Conservation (phyloP, 2,797 vertebrate species). For the Pelobates cultripes region DNA sequence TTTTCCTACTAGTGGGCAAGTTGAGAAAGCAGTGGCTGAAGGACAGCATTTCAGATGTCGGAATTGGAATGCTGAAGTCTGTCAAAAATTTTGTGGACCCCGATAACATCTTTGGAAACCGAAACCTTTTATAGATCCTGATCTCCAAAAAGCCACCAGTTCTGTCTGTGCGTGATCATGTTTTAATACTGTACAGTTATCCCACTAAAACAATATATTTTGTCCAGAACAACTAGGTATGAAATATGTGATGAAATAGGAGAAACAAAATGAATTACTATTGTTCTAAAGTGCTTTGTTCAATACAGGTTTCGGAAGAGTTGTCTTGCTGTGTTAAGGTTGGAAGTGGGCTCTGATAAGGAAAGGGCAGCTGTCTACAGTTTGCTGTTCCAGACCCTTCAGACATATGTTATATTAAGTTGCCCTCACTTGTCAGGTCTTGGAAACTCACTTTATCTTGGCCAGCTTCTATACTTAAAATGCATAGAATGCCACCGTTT, state of each 20-base stretch:
- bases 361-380: slow-evolving; percentile 33
- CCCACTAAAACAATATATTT: slow-evolving; percentile 76
- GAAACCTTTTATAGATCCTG: slow-evolving; percentile 90
- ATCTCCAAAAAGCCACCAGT: slow-evolving; percentile 32
- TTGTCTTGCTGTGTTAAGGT: slow-evolving; percentile 33
- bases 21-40: slow-evolving; percentile 97
- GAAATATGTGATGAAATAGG: slow-evolving; percentile 10
- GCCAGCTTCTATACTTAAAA: slow-evolving; percentile 21
- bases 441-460: slow-evolving; percentile 45
- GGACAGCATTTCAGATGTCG: slow-evolving; percentile 90
- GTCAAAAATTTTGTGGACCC: slow-evolving; percentile 97
- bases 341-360: not conserved
- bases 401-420: slow-evolving; percentile 44
- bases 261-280: slow-evolving; percentile 46
- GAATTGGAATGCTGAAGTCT: slow-evolving; percentile 94
- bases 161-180: slow-evolving; percentile 62
- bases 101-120: slow-evolving; percentile 95
- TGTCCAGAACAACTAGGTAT: slow-evolving; percentile 54
- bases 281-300: slow-evolving; percentile 61
- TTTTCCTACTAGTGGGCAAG: slow-evolving; percentile 86
- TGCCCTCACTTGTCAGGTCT: slow-evolving; percentile 31
- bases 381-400: slow-evolving; percentile 40
- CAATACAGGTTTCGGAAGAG: slow-evolving; percentile 56
- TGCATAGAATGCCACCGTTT: slow-evolving; percentile 34
- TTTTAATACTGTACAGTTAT: slow-evolving; percentile 69